A percentile compares a stretch with the other conserved stretches of the same genome.
Evolutionary conservation across 92 coral and sea anemone species (phyloP).

Genomic region (Metridium senile): DNA sequence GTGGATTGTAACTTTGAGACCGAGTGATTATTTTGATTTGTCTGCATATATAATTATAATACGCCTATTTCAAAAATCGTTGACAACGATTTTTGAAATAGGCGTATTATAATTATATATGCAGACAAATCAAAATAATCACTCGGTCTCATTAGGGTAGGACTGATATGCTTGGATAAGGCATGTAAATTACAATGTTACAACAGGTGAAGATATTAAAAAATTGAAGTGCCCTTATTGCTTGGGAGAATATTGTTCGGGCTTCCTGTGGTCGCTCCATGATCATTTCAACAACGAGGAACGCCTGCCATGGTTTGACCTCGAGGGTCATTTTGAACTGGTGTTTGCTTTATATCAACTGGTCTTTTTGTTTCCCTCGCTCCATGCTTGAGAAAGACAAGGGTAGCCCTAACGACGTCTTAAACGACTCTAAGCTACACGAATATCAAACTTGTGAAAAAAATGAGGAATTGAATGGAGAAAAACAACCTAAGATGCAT

Average conservation of each 20-base stretch:
- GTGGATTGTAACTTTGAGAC: no score
- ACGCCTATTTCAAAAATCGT: no score
- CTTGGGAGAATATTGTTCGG: slow-evolving; percentile 1
- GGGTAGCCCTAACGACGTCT: background rate
- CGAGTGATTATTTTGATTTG: no score
- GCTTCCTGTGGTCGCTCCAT: slow-evolving; percentile 17
- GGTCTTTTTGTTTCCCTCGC: slow-evolving; percentile 6
- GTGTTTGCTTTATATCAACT: slow-evolving; percentile 18
- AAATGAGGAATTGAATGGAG: background rate
- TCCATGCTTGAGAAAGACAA: background rate
- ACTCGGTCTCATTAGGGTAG: no score
- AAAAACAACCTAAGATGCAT: slow-evolving; percentile 38
- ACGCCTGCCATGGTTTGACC: slow-evolving; percentile 21
- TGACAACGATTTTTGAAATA: no score
- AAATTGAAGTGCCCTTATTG: background rate
- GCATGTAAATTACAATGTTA: no score
- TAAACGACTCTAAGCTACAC: background rate
- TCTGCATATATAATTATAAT: no score
- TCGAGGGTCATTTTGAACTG: background rate
- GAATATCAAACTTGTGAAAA: background rate
- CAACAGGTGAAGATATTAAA: background rate
- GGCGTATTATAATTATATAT: no score
- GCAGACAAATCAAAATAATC: no score
- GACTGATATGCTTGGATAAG: no score
- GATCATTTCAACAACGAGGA: no score